Base-by-base conservation (phyloP, 2,797 vertebrate genomes). In the Ptychadena robeensis region DNA sequence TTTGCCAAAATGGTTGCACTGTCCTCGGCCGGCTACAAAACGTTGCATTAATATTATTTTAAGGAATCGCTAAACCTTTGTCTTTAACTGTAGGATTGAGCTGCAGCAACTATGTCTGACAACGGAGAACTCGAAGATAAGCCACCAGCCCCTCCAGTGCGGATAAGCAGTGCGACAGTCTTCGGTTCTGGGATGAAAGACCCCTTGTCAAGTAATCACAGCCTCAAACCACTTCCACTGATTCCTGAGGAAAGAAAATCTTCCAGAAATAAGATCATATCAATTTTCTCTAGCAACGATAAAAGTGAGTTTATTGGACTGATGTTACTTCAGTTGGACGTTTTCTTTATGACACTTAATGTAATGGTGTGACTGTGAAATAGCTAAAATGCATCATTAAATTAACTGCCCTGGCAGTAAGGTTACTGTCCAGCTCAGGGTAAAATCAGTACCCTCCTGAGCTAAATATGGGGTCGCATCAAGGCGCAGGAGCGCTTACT, bases 61-160 rank as follows among this genome's bases (percentile, higher is more conserved):
- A 9, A 6, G 11, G 4, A 38, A 0, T 11, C 38, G 22, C n/a
- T 61, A 0, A 61, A 9, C 25, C 59, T 59, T 44, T 48, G 3
- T 34, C 25, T 69, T 69, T 59, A n/a, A 61, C 11, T 68, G 4
- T 80, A 85, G 82, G 71, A 70, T 25, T 76, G 14, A 67, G 73
- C 72, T 71, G 89, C 90, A 86, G 91, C 89, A 95, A 88, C 87
- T 87, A 98, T 99, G 97, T 97, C 94, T 91, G 96, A 98, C 92
- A 98, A 98, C 91, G 95, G 96, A 87, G 96, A 97, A 90, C 90
- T 97, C 27, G 97, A 99, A 92, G 98, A 98, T 89, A 99, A 98
- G 85, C 97, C 98, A 37, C 98, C 97, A 1, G 97, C 98, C 18
- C 97, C 98, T 87, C 97, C 98, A 0, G 97, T 99, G 87, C 93